These are phyloP conservation scores for Synanthedon formicaeformis DNA, from an alignment of 2,888 invertebrate genomes.

Conservation along the genomic window DNA sequence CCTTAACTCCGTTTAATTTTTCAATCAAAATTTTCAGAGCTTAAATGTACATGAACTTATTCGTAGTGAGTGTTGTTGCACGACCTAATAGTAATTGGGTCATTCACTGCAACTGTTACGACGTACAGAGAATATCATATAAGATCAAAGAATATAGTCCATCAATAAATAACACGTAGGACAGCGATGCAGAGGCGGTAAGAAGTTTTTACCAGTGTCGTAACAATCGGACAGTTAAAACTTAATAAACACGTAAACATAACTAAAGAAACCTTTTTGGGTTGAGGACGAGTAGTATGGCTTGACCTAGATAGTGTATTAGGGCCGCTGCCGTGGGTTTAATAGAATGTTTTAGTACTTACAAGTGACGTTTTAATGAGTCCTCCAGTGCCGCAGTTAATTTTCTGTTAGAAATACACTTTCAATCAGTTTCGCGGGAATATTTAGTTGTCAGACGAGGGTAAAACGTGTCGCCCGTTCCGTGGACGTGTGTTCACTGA, in stretches of 20 bases:
- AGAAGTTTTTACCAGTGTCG: conserved; percentile 5
- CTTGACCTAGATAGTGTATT: conserved; percentile 48
- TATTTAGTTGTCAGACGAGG: conserved; percentile 16
- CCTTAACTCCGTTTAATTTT: too few species aligned
- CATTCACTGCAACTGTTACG: conserved; percentile 4
- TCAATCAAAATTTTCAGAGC: not conserved
- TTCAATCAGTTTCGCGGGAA: conserved; percentile 35
- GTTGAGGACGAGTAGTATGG: conserved; percentile 49
- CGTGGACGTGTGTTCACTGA: conserved; percentile 49
- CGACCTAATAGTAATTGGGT: conserved; percentile 7
- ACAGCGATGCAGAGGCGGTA: not conserved
- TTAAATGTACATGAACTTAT: conserved; percentile 1
- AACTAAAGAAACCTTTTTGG: conserved; percentile 44
- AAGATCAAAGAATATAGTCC: not conserved
- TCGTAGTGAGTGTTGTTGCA: not conserved
- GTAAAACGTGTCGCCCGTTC: conserved; percentile 42
- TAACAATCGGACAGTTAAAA: conserved; percentile 17
- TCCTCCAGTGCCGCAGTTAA: conserved; percentile 42
- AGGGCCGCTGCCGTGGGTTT: conserved; percentile 7
- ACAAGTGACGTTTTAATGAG: conserved; percentile 49
- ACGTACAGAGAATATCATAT: not conserved
- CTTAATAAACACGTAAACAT: conserved; percentile 44
- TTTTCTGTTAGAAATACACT: conserved; percentile 20
- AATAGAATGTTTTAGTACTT: conserved; percentile 26
- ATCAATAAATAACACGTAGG: not conserved